Evolutionary conservation across 2,797 vertebrate species (phyloP).

Genomic region (Botia almorhae): DNA sequence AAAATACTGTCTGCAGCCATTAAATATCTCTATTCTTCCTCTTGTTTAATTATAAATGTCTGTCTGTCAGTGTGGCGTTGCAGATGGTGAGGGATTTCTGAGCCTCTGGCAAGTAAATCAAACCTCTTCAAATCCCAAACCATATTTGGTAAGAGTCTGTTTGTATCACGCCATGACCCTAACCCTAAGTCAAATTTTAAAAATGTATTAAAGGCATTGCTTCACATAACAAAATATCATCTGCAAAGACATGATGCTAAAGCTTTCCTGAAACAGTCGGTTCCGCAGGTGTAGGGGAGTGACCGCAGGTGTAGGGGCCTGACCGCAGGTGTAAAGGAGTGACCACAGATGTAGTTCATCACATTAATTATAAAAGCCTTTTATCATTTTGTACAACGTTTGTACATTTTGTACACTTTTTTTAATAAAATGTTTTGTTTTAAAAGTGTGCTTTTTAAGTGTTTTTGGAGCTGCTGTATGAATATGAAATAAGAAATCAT

Average conservation of each 20-base stretch:
- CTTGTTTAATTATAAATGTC: neutral
- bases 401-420: too few relatives aligned
- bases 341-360: too few relatives aligned
- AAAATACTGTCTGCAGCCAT: neutral
- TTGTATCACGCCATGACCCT: neutral
- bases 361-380: too few relatives aligned
- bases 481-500: conserved; percentile 9
- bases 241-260: neutral
- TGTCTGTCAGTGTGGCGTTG: conserved; percentile 88
- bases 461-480: neutral
- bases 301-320: too few relatives aligned
- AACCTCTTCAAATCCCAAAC: conserved; percentile 93
- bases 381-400: too few relatives aligned
- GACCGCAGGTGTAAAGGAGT: too few relatives aligned
- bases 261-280: neutral
- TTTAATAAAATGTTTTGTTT: too few relatives aligned
- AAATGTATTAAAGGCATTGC: neutral
- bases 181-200: too few relatives aligned
- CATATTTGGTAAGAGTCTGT: conserved; percentile 87
- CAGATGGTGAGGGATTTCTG: conserved; percentile 95
- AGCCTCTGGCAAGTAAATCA: conserved; percentile 99
- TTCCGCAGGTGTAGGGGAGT: too few relatives aligned
- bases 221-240: neutral
- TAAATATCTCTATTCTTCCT: neutral
- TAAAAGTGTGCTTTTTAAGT: too few relatives aligned